A percentile compares a stretch with the other conserved stretches of the same genome.
Conservation (phyloP, 2,113 vertebrate genomes). For the Nanger granti region DNA sequence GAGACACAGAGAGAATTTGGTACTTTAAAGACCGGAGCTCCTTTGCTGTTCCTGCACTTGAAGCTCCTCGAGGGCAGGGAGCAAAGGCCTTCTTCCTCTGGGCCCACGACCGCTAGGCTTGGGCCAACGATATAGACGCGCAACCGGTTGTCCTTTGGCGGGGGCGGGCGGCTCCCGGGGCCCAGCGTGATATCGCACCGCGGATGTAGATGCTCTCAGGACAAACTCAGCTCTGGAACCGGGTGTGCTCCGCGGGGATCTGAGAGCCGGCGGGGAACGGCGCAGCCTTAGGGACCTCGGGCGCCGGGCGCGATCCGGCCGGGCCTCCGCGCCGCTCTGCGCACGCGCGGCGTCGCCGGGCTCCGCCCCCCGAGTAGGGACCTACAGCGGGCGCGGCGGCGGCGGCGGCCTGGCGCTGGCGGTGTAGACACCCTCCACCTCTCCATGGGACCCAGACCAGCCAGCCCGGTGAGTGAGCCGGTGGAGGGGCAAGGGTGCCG, state of each 20-base stretch:
- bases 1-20: background rate
- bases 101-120: background rate
- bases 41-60: background rate
- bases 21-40: background rate
- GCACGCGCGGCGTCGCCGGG: constrained; percentile 34
- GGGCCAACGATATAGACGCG: no score
- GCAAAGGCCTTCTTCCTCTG: background rate
- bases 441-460: background rate
- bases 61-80: background rate
- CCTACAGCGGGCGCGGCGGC: constrained; percentile 54
- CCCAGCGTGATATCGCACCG: background rate
- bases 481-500: background rate
- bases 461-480: constrained; percentile 28
- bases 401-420: background rate
- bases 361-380: constrained; percentile 66
- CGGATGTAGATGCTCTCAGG: accelerated
- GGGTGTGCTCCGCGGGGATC: background rate
- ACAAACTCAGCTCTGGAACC: accelerated
- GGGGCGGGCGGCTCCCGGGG: background rate
- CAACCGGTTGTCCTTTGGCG: background rate
- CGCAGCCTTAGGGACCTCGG: background rate
- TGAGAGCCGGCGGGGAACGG: no score
- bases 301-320: background rate
- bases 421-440: background rate
- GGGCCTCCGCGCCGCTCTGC: background rate